Conservation (phyloP, 2,797 vertebrate species). For the Mus minutoides region DNA sequence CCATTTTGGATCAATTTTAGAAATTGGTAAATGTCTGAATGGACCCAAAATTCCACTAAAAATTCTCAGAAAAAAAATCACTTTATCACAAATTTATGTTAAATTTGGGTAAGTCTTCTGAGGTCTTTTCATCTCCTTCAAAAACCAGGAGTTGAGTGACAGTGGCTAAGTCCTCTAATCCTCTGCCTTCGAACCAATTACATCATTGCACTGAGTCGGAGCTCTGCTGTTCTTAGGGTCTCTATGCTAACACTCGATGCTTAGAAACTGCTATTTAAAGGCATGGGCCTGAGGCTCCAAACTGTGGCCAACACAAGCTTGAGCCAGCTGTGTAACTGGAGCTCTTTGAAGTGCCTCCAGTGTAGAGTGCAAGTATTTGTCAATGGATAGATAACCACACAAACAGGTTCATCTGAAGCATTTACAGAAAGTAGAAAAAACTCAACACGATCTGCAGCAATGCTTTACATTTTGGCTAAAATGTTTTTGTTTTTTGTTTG, state of each 20-base stretch:
- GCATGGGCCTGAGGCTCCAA: neutral
- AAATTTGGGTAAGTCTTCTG: neutral
- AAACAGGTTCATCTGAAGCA: neutral
- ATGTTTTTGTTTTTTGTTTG: too few relatives aligned
- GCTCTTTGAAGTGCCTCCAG: neutral
- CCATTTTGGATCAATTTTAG: neutral
- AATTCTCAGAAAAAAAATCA: neutral
- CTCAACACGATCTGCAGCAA: neutral
- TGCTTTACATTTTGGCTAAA: neutral
- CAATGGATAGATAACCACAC: neutral
- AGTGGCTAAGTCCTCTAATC: neutral
- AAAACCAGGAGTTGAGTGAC: neutral
- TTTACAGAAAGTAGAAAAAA: neutral
- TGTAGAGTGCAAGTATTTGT: neutral
- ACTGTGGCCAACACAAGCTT: neutral
- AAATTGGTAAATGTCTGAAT: constrained; percentile 14
- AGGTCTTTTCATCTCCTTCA: neutral
- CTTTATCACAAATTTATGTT: constrained; percentile 24
- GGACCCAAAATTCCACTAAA: neutral
- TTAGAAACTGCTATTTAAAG: constrained; percentile 14
- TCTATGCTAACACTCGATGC: neutral
- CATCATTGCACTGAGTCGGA: neutral
- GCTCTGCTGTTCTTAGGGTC: neutral
- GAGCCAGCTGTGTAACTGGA: neutral
- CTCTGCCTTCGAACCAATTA: neutral